phyloP scores from a whole-genome alignment of 2,797 vertebrate species.

The Fringilla coelebs region DNA sequence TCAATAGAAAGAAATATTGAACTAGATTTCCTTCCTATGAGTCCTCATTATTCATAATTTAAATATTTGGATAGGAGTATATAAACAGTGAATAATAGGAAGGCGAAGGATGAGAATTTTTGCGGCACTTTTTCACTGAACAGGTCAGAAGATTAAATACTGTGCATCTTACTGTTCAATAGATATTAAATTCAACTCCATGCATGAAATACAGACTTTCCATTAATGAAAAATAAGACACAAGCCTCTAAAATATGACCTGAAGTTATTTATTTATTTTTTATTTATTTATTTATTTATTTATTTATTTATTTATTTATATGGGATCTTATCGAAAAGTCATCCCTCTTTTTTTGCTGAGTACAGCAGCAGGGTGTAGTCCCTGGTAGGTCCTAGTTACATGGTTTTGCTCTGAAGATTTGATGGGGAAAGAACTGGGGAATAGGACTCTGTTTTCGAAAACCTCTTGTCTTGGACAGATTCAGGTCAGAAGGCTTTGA shows the following conservation, averaged over 20 bases:
- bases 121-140: not conserved
- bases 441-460: not conserved
- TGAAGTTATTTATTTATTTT: not conserved
- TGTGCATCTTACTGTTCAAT: not conserved
- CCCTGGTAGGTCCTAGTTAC: not conserved
- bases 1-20: constrained; percentile 43
- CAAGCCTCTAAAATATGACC: not conserved
- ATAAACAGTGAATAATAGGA: not conserved
- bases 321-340: too few species aligned
- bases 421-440: not conserved
- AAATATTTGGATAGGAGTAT: constrained; percentile 6
- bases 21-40: constrained; percentile 17
- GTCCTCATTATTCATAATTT: constrained; percentile 52
- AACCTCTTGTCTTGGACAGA: not conserved
- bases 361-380: not conserved
- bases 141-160: not conserved
- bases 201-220: not conserved
- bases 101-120: not conserved
- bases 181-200: not conserved
- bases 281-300: not conserved
- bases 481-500: not conserved
- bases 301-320: not conserved
- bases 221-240: not conserved
- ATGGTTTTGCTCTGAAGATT: not conserved
- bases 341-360: not conserved